Percentiles rank a stretch among this genome's conserved stretches.
phyloP scores from a whole-genome alignment of 2,113 vertebrate species.

The Alethe castanea region DNA sequence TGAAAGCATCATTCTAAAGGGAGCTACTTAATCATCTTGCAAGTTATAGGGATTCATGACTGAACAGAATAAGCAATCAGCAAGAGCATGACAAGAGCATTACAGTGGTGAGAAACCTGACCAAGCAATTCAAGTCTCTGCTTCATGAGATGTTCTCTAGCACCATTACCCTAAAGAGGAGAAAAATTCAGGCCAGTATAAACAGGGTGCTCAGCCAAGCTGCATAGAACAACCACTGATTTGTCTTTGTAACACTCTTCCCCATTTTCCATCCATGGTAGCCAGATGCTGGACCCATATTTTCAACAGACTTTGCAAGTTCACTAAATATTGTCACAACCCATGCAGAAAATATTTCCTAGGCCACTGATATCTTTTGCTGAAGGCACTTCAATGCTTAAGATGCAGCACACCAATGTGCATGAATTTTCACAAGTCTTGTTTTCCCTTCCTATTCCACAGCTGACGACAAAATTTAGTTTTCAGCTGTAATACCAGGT shows the following conservation, averaged over 20 bases:
- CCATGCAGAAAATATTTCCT: neutral
- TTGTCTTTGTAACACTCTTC: neutral
- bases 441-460: neutral
- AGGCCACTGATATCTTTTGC: neutral
- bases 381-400: neutral
- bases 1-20: neutral
- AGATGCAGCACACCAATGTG: neutral
- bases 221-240: neutral
- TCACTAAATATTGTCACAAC: neutral
- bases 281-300: neutral
- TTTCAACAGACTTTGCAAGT: neutral
- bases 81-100: neutral
- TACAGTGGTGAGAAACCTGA: neutral
- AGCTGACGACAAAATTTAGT: neutral
- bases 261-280: neutral
- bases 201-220: neutral
- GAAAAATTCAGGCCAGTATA: neutral
- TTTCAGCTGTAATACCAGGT: neutral
- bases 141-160: neutral
- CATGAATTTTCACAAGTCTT: neutral
- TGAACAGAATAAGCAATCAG: neutral
- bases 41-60: neutral
- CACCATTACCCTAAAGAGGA: neutral
- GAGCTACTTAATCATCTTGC: neutral
- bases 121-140: neutral